Evolutionary conservation across 2,888 invertebrate species (phyloP), one percentile per base, ranked within the genome.

Genomic region (Sabatieria punctata): DNA sequence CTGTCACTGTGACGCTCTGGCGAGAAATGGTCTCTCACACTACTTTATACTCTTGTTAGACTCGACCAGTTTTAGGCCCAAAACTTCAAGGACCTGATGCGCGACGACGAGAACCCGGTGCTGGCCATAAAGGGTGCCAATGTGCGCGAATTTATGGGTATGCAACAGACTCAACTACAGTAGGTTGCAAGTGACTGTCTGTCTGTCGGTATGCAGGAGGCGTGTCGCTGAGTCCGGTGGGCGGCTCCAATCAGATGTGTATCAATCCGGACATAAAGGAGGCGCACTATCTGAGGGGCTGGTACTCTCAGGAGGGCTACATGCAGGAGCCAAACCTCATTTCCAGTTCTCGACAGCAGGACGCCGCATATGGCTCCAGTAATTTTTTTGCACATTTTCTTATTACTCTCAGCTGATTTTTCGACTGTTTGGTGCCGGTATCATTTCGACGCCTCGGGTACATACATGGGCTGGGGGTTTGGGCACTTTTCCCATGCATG

Each of bases 231-330:
- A 64, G 67, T 2, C 57, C 63, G 1, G 45, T 61, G 2, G 53
- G 52, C 25, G 60, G 59, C 39, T 66, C 67, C 49, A 60, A 65
- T 48, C 86, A 48, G 76, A 82, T 54, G 64, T n/a, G n/a, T n/a
- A n/a, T 82, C 4, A 85, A 93, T 72, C 91, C 91, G 0, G 89
- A 93, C 65, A 72, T 86, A 26, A 75, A 79, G 0, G 85, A 86
- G 60, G 82, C 86, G 2, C 83, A 86, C 65, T 73, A 64, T 43
- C 71, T 95, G 42, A 76, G 83, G 45, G 85, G 85, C 27, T 95
- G 93, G 93, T 93, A 77, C 65, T 86, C 85, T 64, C 78, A 77
- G 22, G 52, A 46, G 24, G 85, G 84, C 2, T 44, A 13, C 8
- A 4, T 45, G 23, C 21, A 19, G 8, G 33, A 30, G 46, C 4